A percentile compares a stretch with the other conserved stretches of the same genome.
Evolutionary conservation across 2,888 invertebrate species (phyloP).

Genomic region (Artemia sinica): DNA sequence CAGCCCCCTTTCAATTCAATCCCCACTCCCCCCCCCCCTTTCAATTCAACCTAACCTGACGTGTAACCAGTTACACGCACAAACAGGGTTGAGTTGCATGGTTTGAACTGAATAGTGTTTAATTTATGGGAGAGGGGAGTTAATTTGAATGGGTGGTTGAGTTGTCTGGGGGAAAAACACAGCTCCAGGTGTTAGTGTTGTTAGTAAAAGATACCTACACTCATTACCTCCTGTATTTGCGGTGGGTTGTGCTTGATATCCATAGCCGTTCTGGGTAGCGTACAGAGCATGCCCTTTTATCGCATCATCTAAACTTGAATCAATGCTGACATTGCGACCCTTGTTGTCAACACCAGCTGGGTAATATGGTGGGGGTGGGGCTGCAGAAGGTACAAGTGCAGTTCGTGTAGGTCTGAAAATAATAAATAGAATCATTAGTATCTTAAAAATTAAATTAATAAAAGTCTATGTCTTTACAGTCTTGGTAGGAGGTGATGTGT

Average conservation of each 20-base stretch:
- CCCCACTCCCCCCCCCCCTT: too few species aligned
- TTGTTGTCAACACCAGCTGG: constrained; percentile 74
- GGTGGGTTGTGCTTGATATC: constrained; percentile 53
- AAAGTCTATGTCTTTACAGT: too few species aligned
- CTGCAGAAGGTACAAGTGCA: constrained; percentile 66
- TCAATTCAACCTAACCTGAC: too few species aligned
- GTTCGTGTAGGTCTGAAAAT: constrained; percentile 44
- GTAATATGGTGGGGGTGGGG: constrained; percentile 77
- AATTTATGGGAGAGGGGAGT: too few species aligned
- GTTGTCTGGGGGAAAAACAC: background rate
- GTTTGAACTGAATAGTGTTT: too few species aligned
- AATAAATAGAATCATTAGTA: background rate
- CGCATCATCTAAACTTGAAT: constrained; percentile 60
- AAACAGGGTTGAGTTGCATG: too few species aligned
- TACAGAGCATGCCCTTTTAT: constrained; percentile 43
- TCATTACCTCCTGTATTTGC: constrained; percentile 38
- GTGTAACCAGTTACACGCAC: too few species aligned
- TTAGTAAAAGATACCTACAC: constrained; percentile 42
- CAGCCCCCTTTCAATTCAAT: too few species aligned
- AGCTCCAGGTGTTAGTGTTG: background rate
- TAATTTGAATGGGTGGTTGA: too few species aligned
- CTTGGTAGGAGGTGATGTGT: too few species aligned
- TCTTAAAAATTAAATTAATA: too few species aligned
- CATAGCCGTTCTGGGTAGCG: constrained; percentile 53
- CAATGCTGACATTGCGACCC: constrained; percentile 72